These are phyloP conservation scores for Lemur catta DNA, from an alignment of 2,797 vertebrate genomes.

Conservation along the genomic window DNA sequence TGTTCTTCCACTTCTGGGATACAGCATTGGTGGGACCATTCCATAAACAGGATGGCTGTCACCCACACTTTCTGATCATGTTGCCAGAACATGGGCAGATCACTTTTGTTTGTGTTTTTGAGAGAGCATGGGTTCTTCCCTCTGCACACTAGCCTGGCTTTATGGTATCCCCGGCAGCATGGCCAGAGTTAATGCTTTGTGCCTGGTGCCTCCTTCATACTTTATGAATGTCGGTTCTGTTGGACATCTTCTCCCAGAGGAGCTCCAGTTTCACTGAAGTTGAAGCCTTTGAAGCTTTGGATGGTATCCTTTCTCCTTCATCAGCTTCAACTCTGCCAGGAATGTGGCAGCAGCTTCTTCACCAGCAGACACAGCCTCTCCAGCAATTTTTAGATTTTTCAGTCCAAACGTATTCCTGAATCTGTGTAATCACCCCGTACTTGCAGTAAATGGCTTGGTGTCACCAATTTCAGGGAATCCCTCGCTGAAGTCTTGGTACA, in stretches of 20 bases:
- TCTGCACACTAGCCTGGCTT: neutral
- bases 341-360: neutral
- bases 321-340: neutral
- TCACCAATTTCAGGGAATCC: neutral
- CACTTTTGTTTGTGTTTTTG: neutral
- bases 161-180: too few relatives aligned
- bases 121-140: neutral
- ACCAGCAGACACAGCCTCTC: neutral
- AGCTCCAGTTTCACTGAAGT: neutral
- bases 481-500: neutral
- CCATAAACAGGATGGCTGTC: neutral
- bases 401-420: neutral
- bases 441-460: neutral
- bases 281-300: neutral
- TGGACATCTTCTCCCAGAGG: neutral
- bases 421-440: neutral
- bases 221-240: neutral
- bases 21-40: neutral
- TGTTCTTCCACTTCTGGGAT: neutral
- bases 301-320: neutral
- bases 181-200: neutral
- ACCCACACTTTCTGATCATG: neutral
- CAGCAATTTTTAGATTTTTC: neutral
- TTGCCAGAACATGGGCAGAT: neutral
- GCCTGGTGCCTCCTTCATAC: neutral